Evolutionary conservation across 2,113 vertebrate genomes (phyloP), one percentile per base, ranked within the genome.

Genomic region (Jacana jacana): DNA sequence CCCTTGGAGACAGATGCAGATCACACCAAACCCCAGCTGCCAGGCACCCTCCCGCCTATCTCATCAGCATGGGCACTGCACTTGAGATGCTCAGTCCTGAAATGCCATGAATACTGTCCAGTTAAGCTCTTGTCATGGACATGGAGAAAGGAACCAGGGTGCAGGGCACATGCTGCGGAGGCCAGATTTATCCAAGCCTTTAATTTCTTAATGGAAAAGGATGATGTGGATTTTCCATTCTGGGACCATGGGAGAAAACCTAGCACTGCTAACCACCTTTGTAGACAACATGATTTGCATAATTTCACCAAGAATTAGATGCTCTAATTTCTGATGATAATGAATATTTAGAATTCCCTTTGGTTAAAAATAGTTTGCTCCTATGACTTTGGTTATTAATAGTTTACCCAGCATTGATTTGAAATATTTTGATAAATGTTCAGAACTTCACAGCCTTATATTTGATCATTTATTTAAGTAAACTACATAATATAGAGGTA

Each of bases 391-490:
- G 52, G 35, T 76, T 95, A 85, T 92, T 82, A 92, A 92, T 88
- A 86, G 63, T 46, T 93, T 76, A 37, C 24, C 39, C 44, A 77
- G 65, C 44, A 49, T 2, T 77, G n/a, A 80, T 88, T 46, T 65
- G 58, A 92, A 95, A 63, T 13, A 64, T 83, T 80, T 86, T 68
- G 44, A 86, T 79, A 81, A 80, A 86, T 77, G 20, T 64, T 86
- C 66, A 75, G 68, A 88, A 75, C 49, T 78, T 79, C 65, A 63
- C 49, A 68, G 54, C 24, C 42, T 76, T 57, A 35, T 40, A 70
- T 75, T 89, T 86, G 68, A 95, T 95, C 52, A 89, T 77, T 94
- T 94, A 92, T 91, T 92, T 86, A 96, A 69, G 55, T 58, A 81
- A 86, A 79, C 33, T 84, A 31, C 27, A 69, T 75, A 77, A 18